Percentiles rank a stretch among this genome's conserved stretches.
Evolutionary conservation across 2,888 invertebrate genomes (phyloP).

Genomic region (Hyposoter dolosus): DNA sequence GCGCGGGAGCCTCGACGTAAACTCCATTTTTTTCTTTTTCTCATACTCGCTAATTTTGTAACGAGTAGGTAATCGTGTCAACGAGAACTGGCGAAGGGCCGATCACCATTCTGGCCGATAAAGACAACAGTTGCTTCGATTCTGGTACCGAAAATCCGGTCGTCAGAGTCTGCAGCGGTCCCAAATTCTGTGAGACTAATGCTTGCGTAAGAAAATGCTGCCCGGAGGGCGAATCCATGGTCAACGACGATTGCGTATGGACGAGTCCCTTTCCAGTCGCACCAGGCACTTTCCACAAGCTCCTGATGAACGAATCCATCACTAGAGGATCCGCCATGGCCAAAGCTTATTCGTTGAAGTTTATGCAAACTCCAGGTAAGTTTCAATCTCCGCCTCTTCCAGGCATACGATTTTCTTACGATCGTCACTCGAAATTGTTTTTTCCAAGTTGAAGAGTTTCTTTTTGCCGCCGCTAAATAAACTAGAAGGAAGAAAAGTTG

Average conservation of each 20-base stretch:
- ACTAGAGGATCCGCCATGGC: neutral
- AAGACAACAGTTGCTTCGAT: slow-evolving; percentile 78
- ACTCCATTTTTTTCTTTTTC: neutral
- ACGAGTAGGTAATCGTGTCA: neutral
- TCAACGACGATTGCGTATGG: slow-evolving; percentile 45
- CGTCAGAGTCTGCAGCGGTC: slow-evolving; percentile 68
- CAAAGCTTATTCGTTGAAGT: neutral
- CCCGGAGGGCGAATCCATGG: slow-evolving; percentile 75
- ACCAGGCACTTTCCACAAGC: slow-evolving; percentile 55
- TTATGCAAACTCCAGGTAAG: slow-evolving; percentile 3
- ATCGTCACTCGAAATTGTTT: neutral
- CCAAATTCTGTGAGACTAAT: slow-evolving; percentile 72
- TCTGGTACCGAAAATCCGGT: slow-evolving; percentile 49
- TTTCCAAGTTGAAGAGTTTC: too few relatives aligned
- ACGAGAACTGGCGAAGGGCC: neutral
- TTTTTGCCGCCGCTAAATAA: too few relatives aligned
- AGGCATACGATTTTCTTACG: neutral
- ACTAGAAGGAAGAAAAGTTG: neutral
- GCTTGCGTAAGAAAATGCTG: slow-evolving; percentile 83
- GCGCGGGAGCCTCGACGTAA: neutral
- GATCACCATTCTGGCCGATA: slow-evolving; percentile 43
- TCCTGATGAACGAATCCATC: slow-evolving; percentile 42
- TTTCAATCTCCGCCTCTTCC: neutral
- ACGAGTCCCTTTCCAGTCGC: slow-evolving; percentile 15
- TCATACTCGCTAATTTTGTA: neutral